phyloP scores from a whole-genome alignment of 1,140 invertebrate genomes.

The Tachypleus tridentatus region DNA sequence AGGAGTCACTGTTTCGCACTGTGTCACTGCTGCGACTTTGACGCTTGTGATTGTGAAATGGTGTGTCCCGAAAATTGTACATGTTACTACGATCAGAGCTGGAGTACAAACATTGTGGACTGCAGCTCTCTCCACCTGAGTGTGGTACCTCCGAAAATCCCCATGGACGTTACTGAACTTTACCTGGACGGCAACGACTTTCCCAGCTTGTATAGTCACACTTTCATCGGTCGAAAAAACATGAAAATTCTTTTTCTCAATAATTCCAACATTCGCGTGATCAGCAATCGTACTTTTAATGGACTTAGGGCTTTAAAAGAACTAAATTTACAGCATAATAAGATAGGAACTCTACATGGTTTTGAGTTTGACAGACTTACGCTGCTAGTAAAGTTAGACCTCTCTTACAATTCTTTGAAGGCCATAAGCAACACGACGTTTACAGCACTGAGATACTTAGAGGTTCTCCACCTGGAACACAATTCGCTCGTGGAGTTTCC shows the following conservation, averaged over 20 bases:
- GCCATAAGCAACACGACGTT: slow-evolving; percentile 70
- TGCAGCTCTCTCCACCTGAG: slow-evolving; percentile 60
- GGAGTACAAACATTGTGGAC: slow-evolving; percentile 85
- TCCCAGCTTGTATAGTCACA: slow-evolving; percentile 68
- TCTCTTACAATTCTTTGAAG: slow-evolving; percentile 69
- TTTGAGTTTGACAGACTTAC: slow-evolving; percentile 68
- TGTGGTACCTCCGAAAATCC: slow-evolving; percentile 67
- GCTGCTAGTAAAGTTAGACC: slow-evolving; percentile 60
- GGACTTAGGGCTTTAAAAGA: slow-evolving; percentile 60
- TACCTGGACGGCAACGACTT: slow-evolving; percentile 86
- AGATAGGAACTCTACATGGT: slow-evolving; percentile 60
- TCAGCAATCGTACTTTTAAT: slow-evolving; percentile 82
- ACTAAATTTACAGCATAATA: slow-evolving; percentile 59
- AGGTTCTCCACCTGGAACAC: slow-evolving; percentile 69
- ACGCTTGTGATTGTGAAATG: slow-evolving; percentile 91
- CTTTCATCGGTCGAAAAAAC: slow-evolving; percentile 80
- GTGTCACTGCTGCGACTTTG: slow-evolving; percentile 89
- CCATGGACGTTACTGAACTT: slow-evolving; percentile 87
- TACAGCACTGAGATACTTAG: slow-evolving; percentile 57
- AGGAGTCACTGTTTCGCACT: slow-evolving; percentile 83
- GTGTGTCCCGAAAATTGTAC: slow-evolving; percentile 85
- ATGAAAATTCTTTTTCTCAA: slow-evolving; percentile 74
- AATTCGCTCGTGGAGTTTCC: slow-evolving; percentile 56
- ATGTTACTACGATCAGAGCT: slow-evolving; percentile 89
- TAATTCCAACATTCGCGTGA: slow-evolving; percentile 65